Base-by-base conservation (phyloP, 2,888 invertebrate genomes). In the Linyphia triangularis region DNA sequence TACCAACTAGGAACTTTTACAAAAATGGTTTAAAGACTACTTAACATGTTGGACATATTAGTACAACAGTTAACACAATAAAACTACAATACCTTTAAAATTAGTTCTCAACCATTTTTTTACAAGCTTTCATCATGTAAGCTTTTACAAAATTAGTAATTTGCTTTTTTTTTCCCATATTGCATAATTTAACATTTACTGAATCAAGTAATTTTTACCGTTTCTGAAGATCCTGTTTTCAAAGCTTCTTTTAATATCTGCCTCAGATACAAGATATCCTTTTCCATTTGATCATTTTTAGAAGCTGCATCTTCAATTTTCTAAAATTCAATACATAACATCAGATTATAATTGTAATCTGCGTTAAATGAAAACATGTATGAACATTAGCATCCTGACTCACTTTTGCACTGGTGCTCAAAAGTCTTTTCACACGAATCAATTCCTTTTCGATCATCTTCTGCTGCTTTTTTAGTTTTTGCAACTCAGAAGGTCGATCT, bases 381-480 rank as follows among this genome's bases (percentile, higher is more conserved):
- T n/a, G n/a, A n/a, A n/a, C n/a, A n/a, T n/a, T n/a, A n/a, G n/a
- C n/a, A n/a, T n/a, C n/a, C n/a, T n/a, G n/a, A n/a, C n/a, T 30
- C 95, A 96, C 96, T 95, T 97, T 97, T 91, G 97, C 97, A 94
- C 97, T 97, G 93, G 97, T 96, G 90, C 97, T 97, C 92, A 98
- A 93, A 93, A 97, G 95, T 90, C 96, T 95, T 93, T 97, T 96
- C 84, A 97, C 97, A 88, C 96, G 94, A 90, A 96, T 96, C 90
- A 98, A 93, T 93, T 98, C 97, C 88, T 95, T 94, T 93, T 96
- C 96, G 86, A 96, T 93, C 77, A 95, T 94, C 69, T 94, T 94
- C 92, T 96, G 96, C 91, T 96, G 96, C 91, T 95, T 95, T 91
- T 95, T 94, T 90, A 96, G 95, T 78, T 95, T 94, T 92, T 96